Percentiles rank a stretch among this genome's conserved stretches.
phyloP scores from a whole-genome alignment of 2,113 vertebrate species.

The Atrichornis clamosus region DNA sequence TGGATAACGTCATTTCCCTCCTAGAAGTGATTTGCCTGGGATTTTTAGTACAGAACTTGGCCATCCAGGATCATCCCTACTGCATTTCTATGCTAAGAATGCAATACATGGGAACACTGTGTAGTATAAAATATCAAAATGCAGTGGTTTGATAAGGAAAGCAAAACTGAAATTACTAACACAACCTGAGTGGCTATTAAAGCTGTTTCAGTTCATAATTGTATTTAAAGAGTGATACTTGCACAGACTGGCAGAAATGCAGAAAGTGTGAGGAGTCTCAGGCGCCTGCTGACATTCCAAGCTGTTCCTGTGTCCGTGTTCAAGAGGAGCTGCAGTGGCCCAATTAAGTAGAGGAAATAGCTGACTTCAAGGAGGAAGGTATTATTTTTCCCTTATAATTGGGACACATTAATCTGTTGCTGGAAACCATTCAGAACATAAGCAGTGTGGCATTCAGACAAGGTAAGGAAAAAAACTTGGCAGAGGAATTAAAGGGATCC shows the following conservation, averaged over 20 bases:
- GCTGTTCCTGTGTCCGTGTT: neutral
- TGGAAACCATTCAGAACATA: neutral
- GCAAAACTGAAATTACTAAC: neutral
- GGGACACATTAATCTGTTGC: neutral
- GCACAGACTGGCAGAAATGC: neutral
- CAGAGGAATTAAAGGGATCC: neutral
- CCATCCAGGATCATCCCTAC: neutral
- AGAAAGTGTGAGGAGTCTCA: neutral
- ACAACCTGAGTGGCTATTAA: neutral
- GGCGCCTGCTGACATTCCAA: neutral
- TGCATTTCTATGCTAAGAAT: neutral
- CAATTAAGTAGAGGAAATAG: conserved; percentile 28
- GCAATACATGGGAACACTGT: neutral
- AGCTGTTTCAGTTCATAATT: neutral
- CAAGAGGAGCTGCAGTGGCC: conserved; percentile 4
- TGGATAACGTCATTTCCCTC: neutral
- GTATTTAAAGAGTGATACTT: neutral
- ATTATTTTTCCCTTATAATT: neutral
- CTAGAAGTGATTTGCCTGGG: neutral
- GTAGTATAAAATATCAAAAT: neutral
- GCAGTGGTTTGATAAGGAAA: neutral
- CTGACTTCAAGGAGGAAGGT: conserved; percentile 4
- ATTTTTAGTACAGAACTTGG: neutral
- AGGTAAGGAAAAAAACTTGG: neutral
- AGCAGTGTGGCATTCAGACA: neutral